These are phyloP conservation scores for Porites rus DNA, from an alignment of 92 coral and sea anemone genomes.

Conservation along the genomic window DNA sequence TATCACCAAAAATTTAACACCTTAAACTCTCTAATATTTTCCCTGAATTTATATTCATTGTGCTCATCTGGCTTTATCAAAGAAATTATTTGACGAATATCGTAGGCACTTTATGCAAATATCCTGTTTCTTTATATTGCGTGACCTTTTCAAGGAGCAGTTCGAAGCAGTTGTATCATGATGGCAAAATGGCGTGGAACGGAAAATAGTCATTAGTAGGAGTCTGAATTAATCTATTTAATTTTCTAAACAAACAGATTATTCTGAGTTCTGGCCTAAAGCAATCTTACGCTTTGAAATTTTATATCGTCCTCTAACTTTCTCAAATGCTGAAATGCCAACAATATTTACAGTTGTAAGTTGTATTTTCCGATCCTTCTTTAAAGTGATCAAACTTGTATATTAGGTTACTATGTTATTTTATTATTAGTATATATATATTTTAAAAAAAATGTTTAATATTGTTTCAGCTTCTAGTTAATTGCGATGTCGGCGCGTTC, in stretches of 20 bases:
- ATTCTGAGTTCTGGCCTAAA: not conserved
- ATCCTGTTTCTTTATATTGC: constrained; percentile 3
- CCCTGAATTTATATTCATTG: not conserved
- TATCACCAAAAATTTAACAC: not conserved
- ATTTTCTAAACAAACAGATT: constrained; percentile 24
- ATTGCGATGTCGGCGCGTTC: not conserved
- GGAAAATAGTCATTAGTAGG: not conserved
- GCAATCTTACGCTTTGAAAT: not conserved
- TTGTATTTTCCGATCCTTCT: not conserved
- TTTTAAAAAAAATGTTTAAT: not conserved
- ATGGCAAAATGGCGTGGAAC: not conserved
- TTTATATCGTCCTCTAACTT: not conserved
- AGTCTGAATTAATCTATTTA: constrained; percentile 1
- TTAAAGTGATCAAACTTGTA: not conserved
- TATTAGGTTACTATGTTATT: not conserved
- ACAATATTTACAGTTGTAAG: not conserved
- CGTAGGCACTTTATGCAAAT: not conserved
- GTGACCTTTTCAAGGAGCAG: constrained; percentile 17
- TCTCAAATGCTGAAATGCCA: not conserved
- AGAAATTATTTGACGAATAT: not conserved
- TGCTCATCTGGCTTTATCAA: not conserved
- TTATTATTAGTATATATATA: not conserved
- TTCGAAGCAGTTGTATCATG: not conserved
- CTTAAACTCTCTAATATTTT: not conserved
- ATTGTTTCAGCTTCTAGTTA: not conserved